Evolutionary conservation across 2,797 vertebrate genomes (phyloP), one percentile per base, ranked within the genome.

Genomic region (Morus bassanus): DNA sequence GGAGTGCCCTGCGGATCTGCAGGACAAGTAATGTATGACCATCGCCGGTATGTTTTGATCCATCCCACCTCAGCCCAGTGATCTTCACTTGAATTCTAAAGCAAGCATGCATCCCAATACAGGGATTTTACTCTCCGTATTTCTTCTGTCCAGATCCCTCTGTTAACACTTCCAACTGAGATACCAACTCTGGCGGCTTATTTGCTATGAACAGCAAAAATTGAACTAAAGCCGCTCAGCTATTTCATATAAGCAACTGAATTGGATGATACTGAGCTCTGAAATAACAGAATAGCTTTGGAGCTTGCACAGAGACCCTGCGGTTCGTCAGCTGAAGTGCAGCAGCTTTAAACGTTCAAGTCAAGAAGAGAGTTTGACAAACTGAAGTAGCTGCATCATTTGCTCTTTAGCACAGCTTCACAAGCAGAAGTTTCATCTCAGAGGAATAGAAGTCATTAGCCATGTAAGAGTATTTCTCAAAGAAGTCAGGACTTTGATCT

Each of bases 391-490:
- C 84, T 85, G 85, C 87, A 96, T 89, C 90, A 67, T 88, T 94
- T 94, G 77, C 89, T 95, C 83, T 88, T 95, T 56, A 80, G 70
- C 65, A 91, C 68, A 96, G 91, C 83, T 96, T 93, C 90, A 88
- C 53, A 91, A 95, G 82, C 60, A 89, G 72, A 93, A 94, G 85
- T 91, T 93, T 96, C 97, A 97, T 96, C 95, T 93, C 91, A 61
- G 79, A 94, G 93, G 95, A 95, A 91, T 19, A 94, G 88, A 93
- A 95, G 80, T 95, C 95, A 96, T 96, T 96, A 96, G 83, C 85
- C 72, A 80, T 67, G 83, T 95, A 94, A 94, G 89, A 95, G 54
- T 74, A 94, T 85, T 97, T 85, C 89, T 95, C 63, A 79, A 79
- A 93, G 76, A 93, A 11, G 50, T 76, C 54, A 69, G 64, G 80